Conservation (phyloP, 2,113 vertebrate species). For the Triplophysa dalaica region DNA sequence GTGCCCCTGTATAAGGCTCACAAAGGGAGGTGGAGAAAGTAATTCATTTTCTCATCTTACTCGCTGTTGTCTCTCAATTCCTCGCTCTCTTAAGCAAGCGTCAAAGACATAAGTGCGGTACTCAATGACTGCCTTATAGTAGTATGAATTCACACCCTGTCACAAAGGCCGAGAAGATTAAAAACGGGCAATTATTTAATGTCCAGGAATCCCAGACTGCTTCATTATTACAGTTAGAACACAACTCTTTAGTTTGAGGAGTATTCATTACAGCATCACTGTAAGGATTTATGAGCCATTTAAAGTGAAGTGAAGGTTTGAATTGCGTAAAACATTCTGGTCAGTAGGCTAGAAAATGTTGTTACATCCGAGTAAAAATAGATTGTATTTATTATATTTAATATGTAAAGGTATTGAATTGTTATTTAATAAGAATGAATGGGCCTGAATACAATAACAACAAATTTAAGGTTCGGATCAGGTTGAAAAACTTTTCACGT, state of each 20-base stretch:
- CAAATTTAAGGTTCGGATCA: too few relatives aligned
- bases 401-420: background rate
- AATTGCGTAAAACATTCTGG: background rate
- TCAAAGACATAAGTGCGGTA: background rate
- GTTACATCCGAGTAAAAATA: background rate
- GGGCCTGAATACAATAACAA: too few relatives aligned
- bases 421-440: background rate
- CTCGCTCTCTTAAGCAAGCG: background rate
- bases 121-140: background rate
- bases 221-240: background rate
- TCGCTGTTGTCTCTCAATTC: background rate
- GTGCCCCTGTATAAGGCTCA: background rate
- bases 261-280: conserved; percentile 16
- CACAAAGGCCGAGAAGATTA: background rate
- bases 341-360: background rate
- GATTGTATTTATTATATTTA: background rate
- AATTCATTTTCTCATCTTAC: background rate
- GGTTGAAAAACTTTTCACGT: too few relatives aligned
- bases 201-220: background rate
- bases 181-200: background rate
- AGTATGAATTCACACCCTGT: background rate
- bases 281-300: conserved; percentile 7
- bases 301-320: background rate
- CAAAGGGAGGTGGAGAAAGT: background rate
- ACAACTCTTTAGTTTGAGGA: background rate